Evolutionary conservation across 2,113 vertebrate genomes (phyloP).

Genomic region (Tyrannus savana): DNA sequence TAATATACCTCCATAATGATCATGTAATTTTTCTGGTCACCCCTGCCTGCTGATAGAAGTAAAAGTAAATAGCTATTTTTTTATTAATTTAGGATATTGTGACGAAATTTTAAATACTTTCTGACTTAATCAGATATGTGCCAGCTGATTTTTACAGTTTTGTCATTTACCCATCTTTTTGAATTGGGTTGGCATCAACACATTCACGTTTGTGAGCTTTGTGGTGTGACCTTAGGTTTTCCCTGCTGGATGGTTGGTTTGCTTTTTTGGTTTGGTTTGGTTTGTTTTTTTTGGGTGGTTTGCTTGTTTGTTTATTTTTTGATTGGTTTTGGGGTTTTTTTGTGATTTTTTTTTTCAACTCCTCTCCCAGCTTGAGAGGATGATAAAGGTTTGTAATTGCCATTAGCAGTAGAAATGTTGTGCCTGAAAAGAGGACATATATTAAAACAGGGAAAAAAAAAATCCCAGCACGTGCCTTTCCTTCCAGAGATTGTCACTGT

Average conservation of each 20-base stretch:
- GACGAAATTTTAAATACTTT: background rate
- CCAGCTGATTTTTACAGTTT: background rate
- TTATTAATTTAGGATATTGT: background rate
- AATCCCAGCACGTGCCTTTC: background rate
- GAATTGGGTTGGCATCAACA: background rate
- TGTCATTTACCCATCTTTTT: background rate
- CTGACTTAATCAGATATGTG: background rate
- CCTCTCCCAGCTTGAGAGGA: background rate
- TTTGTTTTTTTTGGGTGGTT: background rate
- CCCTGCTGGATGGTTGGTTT: accelerated
- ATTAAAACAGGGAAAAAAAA: background rate
- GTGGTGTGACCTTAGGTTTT: background rate
- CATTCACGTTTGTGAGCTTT: background rate
- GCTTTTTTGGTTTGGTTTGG: background rate
- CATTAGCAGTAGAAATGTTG: slow-evolving; percentile 11
- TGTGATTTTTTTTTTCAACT: background rate
- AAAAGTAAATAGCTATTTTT: background rate
- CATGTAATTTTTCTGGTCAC: background rate
- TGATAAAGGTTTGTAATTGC: slow-evolving; percentile 46
- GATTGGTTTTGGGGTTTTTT: background rate
- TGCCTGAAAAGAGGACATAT: slow-evolving; percentile 19
- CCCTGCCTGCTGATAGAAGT: background rate
- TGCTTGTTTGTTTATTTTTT: background rate
- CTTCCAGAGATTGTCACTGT: slow-evolving; percentile 32
- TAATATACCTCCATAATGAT: background rate